Percentiles rank a stretch among this genome's conserved stretches.
Evolutionary conservation across 92 coral and sea anemone species (phyloP).

Genomic region (Phenganax marumi): DNA sequence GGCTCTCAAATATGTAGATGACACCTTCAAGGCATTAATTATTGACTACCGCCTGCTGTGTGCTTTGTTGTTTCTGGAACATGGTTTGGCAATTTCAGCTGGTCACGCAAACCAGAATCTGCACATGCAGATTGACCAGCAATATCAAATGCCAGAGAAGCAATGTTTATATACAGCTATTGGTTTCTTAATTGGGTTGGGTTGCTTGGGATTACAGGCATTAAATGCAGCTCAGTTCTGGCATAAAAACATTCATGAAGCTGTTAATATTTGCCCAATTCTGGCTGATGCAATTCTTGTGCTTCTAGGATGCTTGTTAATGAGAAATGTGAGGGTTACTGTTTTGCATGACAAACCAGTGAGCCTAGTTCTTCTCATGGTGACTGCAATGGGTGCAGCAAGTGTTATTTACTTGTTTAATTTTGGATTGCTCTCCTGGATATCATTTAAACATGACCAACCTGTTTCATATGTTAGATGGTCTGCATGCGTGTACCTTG

Average conservation of each 20-base stretch:
- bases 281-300: constrained; percentile 59
- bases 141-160: constrained; percentile 2
- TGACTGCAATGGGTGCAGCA: constrained; percentile 33
- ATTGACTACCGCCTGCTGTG: constrained; percentile 77
- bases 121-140: not conserved
- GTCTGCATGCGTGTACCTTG: constrained; percentile 21
- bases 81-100: constrained; percentile 74
- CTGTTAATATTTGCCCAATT: constrained; percentile 79
- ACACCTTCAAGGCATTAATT: constrained; percentile 36
- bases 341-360: constrained; percentile 4
- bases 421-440: not conserved
- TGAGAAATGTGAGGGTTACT: constrained; percentile 7
- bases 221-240: constrained; percentile 79
- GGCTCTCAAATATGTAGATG: not conserved
- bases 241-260: constrained; percentile 58
- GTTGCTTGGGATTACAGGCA: constrained; percentile 59
- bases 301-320: constrained; percentile 62
- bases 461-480: constrained; percentile 11
- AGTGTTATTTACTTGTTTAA: constrained; percentile 14
- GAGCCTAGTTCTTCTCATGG: constrained; percentile 12
- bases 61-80: constrained; percentile 77
- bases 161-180: not conserved
- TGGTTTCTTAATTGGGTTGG: constrained; percentile 54
- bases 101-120: constrained; percentile 15
- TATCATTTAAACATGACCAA: not conserved